Conservation (phyloP, 1,140 invertebrate species). For the Habropoda laboriosa region DNA sequence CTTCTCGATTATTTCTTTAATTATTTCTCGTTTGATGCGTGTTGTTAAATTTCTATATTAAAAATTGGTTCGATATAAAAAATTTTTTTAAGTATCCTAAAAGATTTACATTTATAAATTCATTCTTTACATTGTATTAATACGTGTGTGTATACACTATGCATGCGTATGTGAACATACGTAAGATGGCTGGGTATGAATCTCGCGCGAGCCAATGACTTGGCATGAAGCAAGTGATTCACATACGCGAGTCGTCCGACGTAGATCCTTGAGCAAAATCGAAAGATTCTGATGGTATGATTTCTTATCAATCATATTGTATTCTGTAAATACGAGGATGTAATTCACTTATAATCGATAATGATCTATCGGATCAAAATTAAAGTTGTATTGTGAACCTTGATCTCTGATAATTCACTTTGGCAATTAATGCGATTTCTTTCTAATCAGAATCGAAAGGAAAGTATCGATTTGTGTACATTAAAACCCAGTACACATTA, state of each 20-base stretch:
- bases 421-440: background rate
- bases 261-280: background rate
- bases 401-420: background rate
- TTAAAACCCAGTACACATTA: background rate
- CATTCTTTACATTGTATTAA: background rate
- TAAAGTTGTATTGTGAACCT: background rate
- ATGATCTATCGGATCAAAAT: background rate
- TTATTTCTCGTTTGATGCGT: background rate
- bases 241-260: background rate
- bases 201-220: constrained; percentile 22
- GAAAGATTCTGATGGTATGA: background rate
- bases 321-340: background rate
- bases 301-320: background rate
- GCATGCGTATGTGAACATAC: background rate
- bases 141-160: background rate
- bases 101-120: too few relatives aligned
- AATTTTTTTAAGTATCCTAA: background rate
- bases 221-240: constrained; percentile 11
- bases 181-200: background rate
- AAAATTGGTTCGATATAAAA: background rate
- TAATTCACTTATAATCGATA: background rate
- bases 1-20: background rate
- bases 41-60: background rate
- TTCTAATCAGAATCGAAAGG: background rate
- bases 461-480: background rate